These are phyloP conservation scores for Hipparchia semele DNA, from an alignment of 2,888 invertebrate species.

Conservation along the genomic window DNA sequence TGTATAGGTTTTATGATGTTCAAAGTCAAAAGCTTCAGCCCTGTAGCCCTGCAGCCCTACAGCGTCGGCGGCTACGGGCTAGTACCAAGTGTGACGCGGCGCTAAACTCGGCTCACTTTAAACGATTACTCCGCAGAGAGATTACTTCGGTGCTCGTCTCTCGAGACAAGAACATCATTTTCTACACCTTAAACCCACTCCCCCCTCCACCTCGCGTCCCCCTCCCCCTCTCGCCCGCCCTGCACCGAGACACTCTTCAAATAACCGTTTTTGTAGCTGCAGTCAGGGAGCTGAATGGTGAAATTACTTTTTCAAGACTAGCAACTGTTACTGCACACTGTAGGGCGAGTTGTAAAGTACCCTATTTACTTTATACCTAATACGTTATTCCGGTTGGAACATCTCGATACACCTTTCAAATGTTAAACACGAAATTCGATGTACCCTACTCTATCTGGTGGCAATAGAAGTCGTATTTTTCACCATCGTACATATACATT, in stretches of 20 bases:
- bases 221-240: not conserved
- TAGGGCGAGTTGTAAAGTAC: too few relatives aligned
- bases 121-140: conserved; percentile 14
- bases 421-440: too few relatives aligned
- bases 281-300: not conserved
- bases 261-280: not conserved
- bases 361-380: too few relatives aligned
- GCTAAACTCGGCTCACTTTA: conserved; percentile 7
- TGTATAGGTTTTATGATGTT: too few relatives aligned
- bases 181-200: not conserved
- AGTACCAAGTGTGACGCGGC: too few relatives aligned
- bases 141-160: conserved; percentile 4
- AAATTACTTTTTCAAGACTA: not conserved
- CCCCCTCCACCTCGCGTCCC: not conserved
- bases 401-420: too few relatives aligned
- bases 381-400: too few relatives aligned
- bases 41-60: conserved; percentile 2
- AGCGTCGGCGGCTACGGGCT: too few relatives aligned
- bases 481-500: too few relatives aligned
- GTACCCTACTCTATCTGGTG: too few relatives aligned
- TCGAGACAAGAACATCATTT: conserved; percentile 1
- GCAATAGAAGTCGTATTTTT: too few relatives aligned
- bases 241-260: not conserved
- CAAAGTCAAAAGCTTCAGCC: not conserved
- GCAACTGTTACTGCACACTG: not conserved